Conservation (phyloP, 2,888 invertebrate species). For the Emmelina monodactyla region DNA sequence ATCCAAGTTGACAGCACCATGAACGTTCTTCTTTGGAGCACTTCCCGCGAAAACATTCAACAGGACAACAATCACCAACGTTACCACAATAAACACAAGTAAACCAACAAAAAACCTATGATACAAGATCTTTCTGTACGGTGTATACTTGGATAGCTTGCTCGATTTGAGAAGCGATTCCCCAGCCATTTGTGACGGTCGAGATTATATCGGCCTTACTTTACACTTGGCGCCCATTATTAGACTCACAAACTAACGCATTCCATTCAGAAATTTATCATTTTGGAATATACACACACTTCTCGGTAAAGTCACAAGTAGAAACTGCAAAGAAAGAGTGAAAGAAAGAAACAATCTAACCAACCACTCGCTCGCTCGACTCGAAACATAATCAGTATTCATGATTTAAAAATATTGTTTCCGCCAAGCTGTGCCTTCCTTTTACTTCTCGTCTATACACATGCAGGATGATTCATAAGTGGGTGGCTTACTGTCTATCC, state of each 20-base stretch:
- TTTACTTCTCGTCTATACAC: too few species aligned
- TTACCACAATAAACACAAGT: conserved; percentile 65
- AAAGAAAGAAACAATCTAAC: too few species aligned
- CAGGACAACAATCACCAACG: conserved; percentile 60
- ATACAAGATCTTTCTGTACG: conserved; percentile 58
- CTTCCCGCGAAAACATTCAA: conserved; percentile 55
- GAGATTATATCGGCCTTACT: conserved; percentile 44
- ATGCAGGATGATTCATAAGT: too few species aligned
- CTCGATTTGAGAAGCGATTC: conserved; percentile 51
- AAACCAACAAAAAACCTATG: conserved; percentile 69
- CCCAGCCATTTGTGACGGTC: conserved; percentile 58
- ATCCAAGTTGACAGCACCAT: conserved; percentile 60
- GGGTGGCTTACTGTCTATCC: too few species aligned
- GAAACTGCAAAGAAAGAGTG: too few species aligned
- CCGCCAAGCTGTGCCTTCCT: too few species aligned
- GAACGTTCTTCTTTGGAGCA: conserved; percentile 51
- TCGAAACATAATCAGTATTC: too few species aligned
- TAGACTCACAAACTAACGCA: conserved; percentile 14
- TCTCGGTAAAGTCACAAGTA: neutral
- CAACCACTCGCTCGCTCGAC: too few species aligned
- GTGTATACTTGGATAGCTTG: conserved; percentile 54
- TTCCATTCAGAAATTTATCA: neutral
- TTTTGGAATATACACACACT: neutral
- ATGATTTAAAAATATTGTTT: too few species aligned
- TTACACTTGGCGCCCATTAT: conserved; percentile 57